A percentile compares a stretch with the other conserved stretches of the same genome.
Conservation (phyloP, 2,888 invertebrate genomes). For the Hemistola chrysoprasaria region DNA sequence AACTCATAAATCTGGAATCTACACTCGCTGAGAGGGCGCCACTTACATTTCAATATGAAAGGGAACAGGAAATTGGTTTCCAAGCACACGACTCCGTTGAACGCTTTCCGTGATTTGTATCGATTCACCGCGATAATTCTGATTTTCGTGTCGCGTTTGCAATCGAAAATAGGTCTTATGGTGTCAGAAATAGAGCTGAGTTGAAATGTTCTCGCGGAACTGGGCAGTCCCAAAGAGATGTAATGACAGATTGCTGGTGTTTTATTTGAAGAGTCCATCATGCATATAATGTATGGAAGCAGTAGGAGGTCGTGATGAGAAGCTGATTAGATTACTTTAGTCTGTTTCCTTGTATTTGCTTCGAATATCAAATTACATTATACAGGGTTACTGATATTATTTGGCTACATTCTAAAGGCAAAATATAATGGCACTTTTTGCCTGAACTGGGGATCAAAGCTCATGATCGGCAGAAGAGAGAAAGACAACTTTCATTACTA, state of each 20-base stretch:
- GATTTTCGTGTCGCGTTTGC: conserved; percentile 27
- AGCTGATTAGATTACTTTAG: conserved; percentile 19
- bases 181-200: conserved; percentile 15
- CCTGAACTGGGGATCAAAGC: too few species aligned
- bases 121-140: conserved; percentile 45
- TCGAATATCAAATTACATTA: too few species aligned
- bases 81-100: conserved; percentile 63
- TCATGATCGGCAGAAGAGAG: too few species aligned
- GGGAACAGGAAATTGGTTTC: conserved; percentile 77
- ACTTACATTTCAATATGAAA: conserved; percentile 78
- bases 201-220: neutral
- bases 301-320: conserved; percentile 28
- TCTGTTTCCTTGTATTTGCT: too few species aligned
- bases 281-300: conserved; percentile 42
- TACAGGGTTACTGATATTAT: too few species aligned
- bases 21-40: conserved; percentile 52
- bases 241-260: conserved; percentile 47
- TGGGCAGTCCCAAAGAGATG: conserved; percentile 36
- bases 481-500: too few species aligned
- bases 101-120: conserved; percentile 71
- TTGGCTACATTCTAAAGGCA: too few species aligned
- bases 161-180: conserved; percentile 36
- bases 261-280: conserved; percentile 43
- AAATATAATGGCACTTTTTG: too few species aligned
- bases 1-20: conserved; percentile 41